Percentiles rank a stretch among this genome's conserved stretches.
Conservation (phyloP, 2,888 invertebrate genomes). For the Caenorhabditis sinica region DNA sequence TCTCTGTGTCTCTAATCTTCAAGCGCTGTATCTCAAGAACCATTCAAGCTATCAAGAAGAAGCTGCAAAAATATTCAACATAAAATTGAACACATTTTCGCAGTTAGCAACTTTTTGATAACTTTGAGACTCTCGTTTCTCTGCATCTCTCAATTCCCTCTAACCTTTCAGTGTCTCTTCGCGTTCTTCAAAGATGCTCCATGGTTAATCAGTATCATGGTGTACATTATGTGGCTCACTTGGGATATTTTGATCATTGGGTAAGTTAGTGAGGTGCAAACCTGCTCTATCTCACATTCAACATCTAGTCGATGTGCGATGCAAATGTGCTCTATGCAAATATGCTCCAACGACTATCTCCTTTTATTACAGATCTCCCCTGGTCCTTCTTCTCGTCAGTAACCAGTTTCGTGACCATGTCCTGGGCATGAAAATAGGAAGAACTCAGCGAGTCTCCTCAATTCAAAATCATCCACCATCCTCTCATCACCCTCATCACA, state of each 20-base stretch:
- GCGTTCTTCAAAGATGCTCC: slow-evolving; percentile 54
- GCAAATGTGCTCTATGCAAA: background rate
- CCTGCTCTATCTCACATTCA: background rate
- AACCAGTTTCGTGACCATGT: slow-evolving; percentile 48
- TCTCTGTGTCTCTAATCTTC: background rate
- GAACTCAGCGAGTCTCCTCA: slow-evolving; percentile 39
- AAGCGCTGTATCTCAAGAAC: background rate
- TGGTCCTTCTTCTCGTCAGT: slow-evolving; percentile 42
- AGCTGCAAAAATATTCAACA: background rate
- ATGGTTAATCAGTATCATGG: slow-evolving; percentile 36
- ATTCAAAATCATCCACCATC: slow-evolving; percentile 23
- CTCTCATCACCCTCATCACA: slow-evolving; percentile 7
- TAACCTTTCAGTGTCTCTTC: slow-evolving; percentile 37
- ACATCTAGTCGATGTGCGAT: background rate
- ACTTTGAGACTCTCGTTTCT: no score
- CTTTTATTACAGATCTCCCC: slow-evolving; percentile 38
- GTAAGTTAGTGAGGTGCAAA: slow-evolving; percentile 4
- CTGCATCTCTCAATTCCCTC: no score
- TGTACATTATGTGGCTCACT: slow-evolving; percentile 15
- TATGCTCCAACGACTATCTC: background rate
- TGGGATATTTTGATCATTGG: slow-evolving; percentile 50
- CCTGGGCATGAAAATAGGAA: background rate
- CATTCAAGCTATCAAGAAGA: background rate
- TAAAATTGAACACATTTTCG: background rate
- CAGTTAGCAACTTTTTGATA: slow-evolving; percentile 6